Conservation (phyloP, 2,113 vertebrate species). For the Austrofundulus limnaeus region DNA sequence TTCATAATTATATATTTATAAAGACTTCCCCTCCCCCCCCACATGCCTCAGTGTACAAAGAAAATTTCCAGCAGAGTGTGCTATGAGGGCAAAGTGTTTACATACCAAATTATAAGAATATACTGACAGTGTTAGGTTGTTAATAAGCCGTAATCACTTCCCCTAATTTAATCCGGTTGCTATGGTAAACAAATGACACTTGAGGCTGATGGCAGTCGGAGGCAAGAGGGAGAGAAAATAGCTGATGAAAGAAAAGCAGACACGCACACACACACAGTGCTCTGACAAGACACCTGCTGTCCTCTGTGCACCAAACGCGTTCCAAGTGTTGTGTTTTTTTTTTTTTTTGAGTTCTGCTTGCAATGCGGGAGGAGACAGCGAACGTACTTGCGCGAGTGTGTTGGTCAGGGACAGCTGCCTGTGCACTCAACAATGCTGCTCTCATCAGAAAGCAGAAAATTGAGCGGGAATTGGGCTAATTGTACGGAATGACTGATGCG, state of each 20-base stretch:
- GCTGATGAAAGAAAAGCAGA: conserved; percentile 53
- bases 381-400: conserved; percentile 1
- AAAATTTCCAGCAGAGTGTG: conserved; percentile 78
- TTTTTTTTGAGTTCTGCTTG: conserved; percentile 22
- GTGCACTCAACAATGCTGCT: conserved; percentile 87
- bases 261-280: conserved; percentile 56
- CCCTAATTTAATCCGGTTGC: conserved; percentile 86
- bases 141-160: conserved; percentile 84
- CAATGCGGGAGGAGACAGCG: conserved; percentile 26
- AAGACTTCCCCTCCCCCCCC: conserved; percentile 17
- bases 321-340: conserved; percentile 1
- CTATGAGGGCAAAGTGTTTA: conserved; percentile 82
- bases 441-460: conserved; percentile 89
- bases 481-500: conserved; percentile 92
- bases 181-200: conserved; percentile 87
- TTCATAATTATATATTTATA: conserved; percentile 83
- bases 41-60: conserved; percentile 67
- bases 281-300: conserved; percentile 83
- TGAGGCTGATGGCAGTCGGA: conserved; percentile 80
- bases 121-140: conserved; percentile 81
- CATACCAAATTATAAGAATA: conserved; percentile 85
- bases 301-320: conserved; percentile 50
- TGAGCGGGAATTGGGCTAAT: conserved; percentile 89
- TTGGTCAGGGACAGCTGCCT: conserved; percentile 87
- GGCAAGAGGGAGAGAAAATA: conserved; percentile 43